A percentile compares a stretch with the other conserved stretches of the same genome.
Evolutionary conservation across 2,888 invertebrate species (phyloP).

Genomic region (Deilephila porcellus): DNA sequence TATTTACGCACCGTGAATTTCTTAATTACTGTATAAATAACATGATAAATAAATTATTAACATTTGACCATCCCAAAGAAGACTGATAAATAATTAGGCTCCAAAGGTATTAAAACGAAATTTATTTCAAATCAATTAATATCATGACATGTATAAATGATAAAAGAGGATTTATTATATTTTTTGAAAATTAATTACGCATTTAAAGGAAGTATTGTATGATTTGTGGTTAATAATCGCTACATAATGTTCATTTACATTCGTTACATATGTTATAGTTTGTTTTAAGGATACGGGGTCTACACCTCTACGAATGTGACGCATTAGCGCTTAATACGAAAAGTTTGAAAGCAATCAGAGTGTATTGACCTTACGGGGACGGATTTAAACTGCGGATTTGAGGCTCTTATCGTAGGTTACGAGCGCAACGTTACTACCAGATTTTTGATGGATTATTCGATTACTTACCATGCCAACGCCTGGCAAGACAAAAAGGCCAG

Average conservation of each 20-base stretch:
- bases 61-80: no score
- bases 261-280: background rate
- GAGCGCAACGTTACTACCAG: constrained; percentile 24
- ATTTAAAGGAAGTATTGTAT: background rate
- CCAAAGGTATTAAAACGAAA: no score
- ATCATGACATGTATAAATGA: no score
- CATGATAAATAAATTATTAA: no score
- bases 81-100: no score
- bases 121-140: no score
- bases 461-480: background rate
- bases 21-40: no score
- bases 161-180: no score
- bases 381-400: constrained; percentile 44
- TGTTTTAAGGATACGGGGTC: background rate
- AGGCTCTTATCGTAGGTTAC: constrained; percentile 34
- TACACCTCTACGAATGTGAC: background rate
- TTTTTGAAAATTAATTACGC: background rate
- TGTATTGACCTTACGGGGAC: constrained; percentile 45
- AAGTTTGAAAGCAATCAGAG: constrained; percentile 34
- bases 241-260: background rate
- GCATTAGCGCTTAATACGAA: constrained; percentile 16
- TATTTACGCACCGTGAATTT: background rate
- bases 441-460: constrained; percentile 30
- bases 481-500: background rate
- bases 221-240: no score